Evolutionary conservation across 2,113 vertebrate species (phyloP).

Genomic region (Myotis davidii): DNA sequence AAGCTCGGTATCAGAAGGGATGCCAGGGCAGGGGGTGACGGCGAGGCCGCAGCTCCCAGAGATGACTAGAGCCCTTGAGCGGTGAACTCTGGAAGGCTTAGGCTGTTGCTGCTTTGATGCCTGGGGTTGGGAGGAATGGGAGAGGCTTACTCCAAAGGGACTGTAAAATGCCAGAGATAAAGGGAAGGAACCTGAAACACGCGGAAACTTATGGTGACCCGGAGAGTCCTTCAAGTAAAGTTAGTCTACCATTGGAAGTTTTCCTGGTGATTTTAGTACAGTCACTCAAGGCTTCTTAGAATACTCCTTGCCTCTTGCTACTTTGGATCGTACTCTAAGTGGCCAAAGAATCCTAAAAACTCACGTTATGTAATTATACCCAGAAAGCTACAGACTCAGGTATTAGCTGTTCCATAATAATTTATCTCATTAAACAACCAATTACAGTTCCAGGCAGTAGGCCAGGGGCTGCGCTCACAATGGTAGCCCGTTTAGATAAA

Average conservation of each 20-base stretch:
- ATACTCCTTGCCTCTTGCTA: neutral
- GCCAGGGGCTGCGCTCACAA: neutral
- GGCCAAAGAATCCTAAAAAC: conserved; percentile 23
- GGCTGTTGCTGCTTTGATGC: conserved; percentile 25
- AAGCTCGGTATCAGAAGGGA: neutral
- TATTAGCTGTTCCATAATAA: neutral
- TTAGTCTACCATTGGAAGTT: neutral
- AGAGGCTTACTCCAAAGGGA: neutral
- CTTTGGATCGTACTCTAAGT: conserved; percentile 30
- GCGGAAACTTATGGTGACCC: neutral
- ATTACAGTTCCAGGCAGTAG: neutral
- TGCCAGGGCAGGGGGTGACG: neutral
- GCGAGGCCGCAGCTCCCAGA: neutral
- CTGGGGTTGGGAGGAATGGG: neutral
- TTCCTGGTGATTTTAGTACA: conserved; percentile 9
- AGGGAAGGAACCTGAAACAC: neutral
- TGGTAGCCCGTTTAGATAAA: neutral
- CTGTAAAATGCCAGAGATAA: neutral
- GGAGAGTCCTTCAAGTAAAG: neutral
- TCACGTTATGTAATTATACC: neutral
- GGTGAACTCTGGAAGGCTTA: neutral
- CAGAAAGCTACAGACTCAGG: neutral
- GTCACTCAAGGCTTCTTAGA: neutral
- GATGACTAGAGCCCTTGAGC: neutral
- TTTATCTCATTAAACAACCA: conserved; percentile 6